phyloP scores from a whole-genome alignment of 1,140 invertebrate species.

The Phthorimaea operculella region DNA sequence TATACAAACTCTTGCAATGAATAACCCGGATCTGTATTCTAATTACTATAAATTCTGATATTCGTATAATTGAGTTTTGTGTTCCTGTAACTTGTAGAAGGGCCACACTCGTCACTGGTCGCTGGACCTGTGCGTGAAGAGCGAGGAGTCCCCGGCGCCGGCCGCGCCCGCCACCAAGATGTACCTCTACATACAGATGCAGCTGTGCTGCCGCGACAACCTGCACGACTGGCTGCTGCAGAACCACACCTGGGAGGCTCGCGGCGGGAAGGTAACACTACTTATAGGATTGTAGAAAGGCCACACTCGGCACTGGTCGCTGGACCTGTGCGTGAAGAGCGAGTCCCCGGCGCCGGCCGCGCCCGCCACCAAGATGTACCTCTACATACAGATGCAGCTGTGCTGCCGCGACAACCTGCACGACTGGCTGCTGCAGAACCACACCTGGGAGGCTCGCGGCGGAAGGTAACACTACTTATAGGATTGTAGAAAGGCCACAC shows the following conservation, averaged over 20 bases:
- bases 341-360: background rate
- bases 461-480: too few relatives aligned
- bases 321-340: conserved; percentile 46
- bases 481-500: conserved; percentile 57
- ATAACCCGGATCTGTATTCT: too few relatives aligned
- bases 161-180: conserved; percentile 58
- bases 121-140: conserved; percentile 52
- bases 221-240: conserved; percentile 67
- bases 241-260: conserved; percentile 16
- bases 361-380: conserved; percentile 71
- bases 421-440: conserved; percentile 83
- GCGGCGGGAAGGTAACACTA: too few relatives aligned
- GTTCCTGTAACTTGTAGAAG: too few relatives aligned
- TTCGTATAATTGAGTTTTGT: too few relatives aligned
- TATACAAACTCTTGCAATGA: too few relatives aligned
- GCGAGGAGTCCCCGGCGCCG: background rate
- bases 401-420: conserved; percentile 89
- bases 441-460: conserved; percentile 30
- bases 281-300: conserved; percentile 31
- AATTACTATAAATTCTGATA: too few relatives aligned
- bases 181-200: conserved; percentile 98
- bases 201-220: conserved; percentile 89
- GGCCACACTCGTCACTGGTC: conserved; percentile 54
- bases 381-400: conserved; percentile 98
- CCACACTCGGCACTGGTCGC: conserved; percentile 60